Base-by-base conservation (phyloP, 2,113 vertebrate genomes). In the Eulemur rufifrons region DNA sequence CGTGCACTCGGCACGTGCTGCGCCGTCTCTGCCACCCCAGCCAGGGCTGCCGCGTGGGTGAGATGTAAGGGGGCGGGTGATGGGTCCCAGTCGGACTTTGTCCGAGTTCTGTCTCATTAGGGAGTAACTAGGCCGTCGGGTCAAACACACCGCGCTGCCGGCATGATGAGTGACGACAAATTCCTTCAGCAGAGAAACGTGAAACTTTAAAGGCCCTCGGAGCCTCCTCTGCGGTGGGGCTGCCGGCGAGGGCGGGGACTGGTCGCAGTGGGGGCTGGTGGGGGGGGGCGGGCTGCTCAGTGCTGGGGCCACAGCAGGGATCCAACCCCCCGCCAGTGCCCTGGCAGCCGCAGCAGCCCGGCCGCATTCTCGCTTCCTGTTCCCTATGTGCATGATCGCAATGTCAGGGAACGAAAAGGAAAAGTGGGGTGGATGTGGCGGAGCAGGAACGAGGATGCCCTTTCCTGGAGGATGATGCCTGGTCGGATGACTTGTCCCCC, bases 301-400 rank as follows among this genome's bases (percentile, higher is more conserved):
- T 14, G 54, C 32, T 42, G 39, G 12, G 42, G 39, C 9, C 32
- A 32, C 18, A 66, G 52, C 93, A 45, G 77, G 84, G 91, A 92
- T 37, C 37, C 37, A 37, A 37, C 37, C 37, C 37, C 37, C 37
- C 37, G 37, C 37, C n/a, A 32, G 34, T 18, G 34, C 34, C 34
- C 64, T 0, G 34, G 17, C 34, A n/a, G 32, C 17, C 89, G 84
- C 82, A 0, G 10, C 8, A 47, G 50, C 56, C 56, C 1, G 0
- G 21, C 73, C 69, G 71, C 73, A 11, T 4, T 80, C 37, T 74
- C 84, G 82, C 85, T 97, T 97, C 96, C 88, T n/a, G 9, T 90
- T 96, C 93, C 94, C 76, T 42, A n/a, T 32, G 69, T 45, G 50
- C n/a, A 45, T 85, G 71, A 88, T 66, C 64, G 52, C 90, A 64